phyloP scores from a whole-genome alignment of 2,888 invertebrate species.

The Pycnomerus fuliginosus region DNA sequence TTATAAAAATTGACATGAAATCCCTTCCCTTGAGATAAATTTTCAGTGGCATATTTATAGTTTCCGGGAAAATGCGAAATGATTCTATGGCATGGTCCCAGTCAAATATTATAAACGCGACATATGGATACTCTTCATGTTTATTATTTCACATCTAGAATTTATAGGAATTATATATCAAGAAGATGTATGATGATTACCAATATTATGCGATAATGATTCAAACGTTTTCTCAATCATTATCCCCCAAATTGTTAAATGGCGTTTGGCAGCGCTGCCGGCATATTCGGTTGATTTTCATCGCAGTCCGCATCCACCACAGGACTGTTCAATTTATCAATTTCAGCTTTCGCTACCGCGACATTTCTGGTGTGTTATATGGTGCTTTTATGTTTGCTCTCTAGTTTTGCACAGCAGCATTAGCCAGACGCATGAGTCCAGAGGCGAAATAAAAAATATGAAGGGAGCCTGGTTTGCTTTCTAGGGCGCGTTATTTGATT shows the following conservation, averaged over 20 bases:
- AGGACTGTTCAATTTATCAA: constrained; percentile 40
- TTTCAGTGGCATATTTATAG: constrained; percentile 48
- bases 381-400: constrained; percentile 40
- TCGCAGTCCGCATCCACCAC: constrained; percentile 33
- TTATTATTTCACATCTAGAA: too few species aligned
- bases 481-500: too few species aligned
- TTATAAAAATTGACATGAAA: constrained; percentile 46
- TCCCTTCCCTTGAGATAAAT: constrained; percentile 47
- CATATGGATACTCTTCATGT: constrained; percentile 32
- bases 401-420: constrained; percentile 40
- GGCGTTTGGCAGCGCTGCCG: too few species aligned
- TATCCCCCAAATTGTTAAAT: too few species aligned
- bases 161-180: too few species aligned
- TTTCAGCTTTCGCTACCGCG: constrained; percentile 41
- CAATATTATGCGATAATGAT: constrained; percentile 3
- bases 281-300: constrained; percentile 38
- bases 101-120: constrained; percentile 29
- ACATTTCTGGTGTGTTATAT: constrained; percentile 39
- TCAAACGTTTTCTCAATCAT: neutral
- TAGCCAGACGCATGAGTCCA: too few species aligned
- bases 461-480: too few species aligned
- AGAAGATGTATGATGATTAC: neutral
- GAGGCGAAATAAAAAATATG: too few species aligned
- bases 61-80: constrained; percentile 45
- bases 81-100: constrained; percentile 40